Evolutionary conservation across 2,113 vertebrate genomes (phyloP).

Genomic region (Hypanus sabinus): DNA sequence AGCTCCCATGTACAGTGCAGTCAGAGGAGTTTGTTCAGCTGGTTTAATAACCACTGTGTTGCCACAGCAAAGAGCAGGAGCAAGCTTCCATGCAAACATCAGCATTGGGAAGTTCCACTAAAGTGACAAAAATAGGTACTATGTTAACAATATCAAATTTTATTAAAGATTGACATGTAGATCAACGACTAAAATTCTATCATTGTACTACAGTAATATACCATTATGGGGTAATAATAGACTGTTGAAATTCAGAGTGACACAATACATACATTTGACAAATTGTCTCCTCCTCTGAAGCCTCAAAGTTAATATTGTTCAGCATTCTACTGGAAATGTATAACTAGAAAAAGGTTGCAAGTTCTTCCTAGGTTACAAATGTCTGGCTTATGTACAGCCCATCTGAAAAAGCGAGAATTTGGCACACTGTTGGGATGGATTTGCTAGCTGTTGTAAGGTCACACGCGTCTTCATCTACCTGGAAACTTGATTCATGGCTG

Average conservation of each 20-base stretch:
- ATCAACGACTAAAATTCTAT: not conserved
- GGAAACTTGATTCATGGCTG: no score
- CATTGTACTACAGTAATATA: not conserved
- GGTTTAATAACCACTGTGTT: conserved; percentile 80
- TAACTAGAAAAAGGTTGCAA: no score
- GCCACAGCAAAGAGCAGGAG: conserved; percentile 73
- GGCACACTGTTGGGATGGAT: no score
- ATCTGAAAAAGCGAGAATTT: no score
- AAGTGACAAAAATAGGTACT: conserved; percentile 43
- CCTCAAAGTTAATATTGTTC: no score
- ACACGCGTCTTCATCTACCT: no score
- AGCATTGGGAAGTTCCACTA: conserved; percentile 84
- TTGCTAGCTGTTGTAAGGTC: no score
- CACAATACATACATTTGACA: not conserved
- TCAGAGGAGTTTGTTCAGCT: conserved; percentile 77
- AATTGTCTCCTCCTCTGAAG: no score
- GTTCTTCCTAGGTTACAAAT: no score
- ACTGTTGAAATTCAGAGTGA: not conserved
- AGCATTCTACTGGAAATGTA: no score
- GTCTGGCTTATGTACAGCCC: no score
- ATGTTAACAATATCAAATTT: conserved; percentile 6
- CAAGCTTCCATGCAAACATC: conserved; percentile 80
- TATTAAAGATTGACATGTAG: conserved; percentile 38
- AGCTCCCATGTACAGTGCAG: conserved; percentile 73
- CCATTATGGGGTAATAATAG: not conserved